These are phyloP conservation scores for Cheilosia scutellata DNA, from an alignment of 2,888 invertebrate genomes.

Conservation along the genomic window DNA sequence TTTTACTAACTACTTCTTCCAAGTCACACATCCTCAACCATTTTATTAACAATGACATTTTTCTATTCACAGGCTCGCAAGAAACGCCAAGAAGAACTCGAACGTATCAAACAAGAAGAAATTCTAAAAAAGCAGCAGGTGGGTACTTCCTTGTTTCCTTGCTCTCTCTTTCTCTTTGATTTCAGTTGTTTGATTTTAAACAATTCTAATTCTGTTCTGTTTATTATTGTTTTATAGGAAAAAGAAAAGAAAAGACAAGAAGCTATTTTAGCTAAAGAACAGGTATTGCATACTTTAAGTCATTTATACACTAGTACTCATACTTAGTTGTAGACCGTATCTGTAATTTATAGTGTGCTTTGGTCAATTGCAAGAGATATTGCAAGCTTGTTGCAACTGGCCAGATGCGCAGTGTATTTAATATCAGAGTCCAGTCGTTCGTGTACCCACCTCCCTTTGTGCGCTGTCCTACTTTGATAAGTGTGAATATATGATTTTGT, in stretches of 20 bases:
- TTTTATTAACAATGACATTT: background rate
- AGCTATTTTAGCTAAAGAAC: slow-evolving; percentile 94
- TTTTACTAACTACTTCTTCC: slow-evolving; percentile 52
- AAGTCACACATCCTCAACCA: background rate
- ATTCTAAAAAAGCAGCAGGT: slow-evolving; percentile 95
- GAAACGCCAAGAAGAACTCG: slow-evolving; percentile 93
- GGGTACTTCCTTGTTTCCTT: slow-evolving; percentile 71
- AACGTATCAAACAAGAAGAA: slow-evolving; percentile 93
- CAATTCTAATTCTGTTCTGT: slow-evolving; percentile 69
- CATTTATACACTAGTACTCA: slow-evolving; percentile 49
- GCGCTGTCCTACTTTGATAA: background rate
- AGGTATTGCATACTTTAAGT: slow-evolving; percentile 87
- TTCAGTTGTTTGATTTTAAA: slow-evolving; percentile 47
- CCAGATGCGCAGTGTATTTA: slow-evolving; percentile 26
- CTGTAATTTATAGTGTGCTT: slow-evolving; percentile 39
- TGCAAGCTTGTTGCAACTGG: slow-evolving; percentile 41
- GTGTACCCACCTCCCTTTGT: slow-evolving; percentile 23
- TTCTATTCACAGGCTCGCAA: slow-evolving; percentile 89
- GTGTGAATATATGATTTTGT: background rate
- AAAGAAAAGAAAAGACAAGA: slow-evolving; percentile 96
- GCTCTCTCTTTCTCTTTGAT: slow-evolving; percentile 1
- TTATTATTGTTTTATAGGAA: slow-evolving; percentile 87
- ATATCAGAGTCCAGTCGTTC: slow-evolving; percentile 42
- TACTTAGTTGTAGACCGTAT: slow-evolving; percentile 62
- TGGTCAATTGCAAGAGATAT: slow-evolving; percentile 38